Conservation (phyloP, 2,888 invertebrate genomes). For the Unio delphinus region DNA sequence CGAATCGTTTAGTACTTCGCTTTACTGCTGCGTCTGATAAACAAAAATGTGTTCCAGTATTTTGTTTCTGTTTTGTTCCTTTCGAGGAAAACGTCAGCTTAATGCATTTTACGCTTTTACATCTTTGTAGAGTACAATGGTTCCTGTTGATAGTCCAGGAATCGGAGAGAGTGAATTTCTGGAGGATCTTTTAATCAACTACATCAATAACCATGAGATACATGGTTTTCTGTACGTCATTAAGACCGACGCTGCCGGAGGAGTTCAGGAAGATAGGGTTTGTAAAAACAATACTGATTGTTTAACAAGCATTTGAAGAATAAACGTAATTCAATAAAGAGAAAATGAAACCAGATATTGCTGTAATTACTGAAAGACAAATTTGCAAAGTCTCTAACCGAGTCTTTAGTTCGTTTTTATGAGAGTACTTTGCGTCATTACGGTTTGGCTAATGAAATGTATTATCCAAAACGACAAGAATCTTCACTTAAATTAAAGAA, state of each 20-base stretch:
- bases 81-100: constrained; percentile 38
- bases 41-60: background rate
- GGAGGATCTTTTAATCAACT: constrained; percentile 55
- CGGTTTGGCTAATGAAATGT: too few species aligned
- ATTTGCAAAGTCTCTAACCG: too few species aligned
- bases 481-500: too few species aligned
- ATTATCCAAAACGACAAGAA: too few species aligned
- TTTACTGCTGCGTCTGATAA: background rate
- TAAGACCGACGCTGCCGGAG: constrained; percentile 62
- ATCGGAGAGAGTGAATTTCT: constrained; percentile 63
- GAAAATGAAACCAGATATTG: background rate
- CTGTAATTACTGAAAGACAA: too few species aligned
- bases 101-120: constrained; percentile 20
- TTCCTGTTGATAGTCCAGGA: constrained; percentile 64
- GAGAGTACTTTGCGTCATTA: too few species aligned
- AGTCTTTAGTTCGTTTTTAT: too few species aligned
- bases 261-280: constrained; percentile 65
- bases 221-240: constrained; percentile 64
- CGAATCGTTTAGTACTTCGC: too few species aligned
- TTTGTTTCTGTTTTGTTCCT: background rate
- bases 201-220: constrained; percentile 50
- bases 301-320: background rate
- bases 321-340: background rate
- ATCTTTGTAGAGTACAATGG: constrained; percentile 26
- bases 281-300: constrained; percentile 4